Conservation (phyloP, 1,140 invertebrate species). For the Heliconius hewitsoni region DNA sequence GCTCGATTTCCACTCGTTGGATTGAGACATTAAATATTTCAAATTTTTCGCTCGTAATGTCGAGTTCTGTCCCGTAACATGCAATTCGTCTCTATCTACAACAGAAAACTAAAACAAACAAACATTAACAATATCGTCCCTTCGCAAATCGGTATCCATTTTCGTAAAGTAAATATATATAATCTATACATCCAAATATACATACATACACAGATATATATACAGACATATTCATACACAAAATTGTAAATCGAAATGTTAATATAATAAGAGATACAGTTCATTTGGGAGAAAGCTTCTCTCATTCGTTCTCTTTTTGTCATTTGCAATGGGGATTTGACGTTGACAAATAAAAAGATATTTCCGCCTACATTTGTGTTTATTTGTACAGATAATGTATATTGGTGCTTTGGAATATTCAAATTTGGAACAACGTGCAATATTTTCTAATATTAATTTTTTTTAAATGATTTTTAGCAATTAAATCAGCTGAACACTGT, state of each 20-base stretch:
- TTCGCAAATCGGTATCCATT: slow-evolving; percentile 74
- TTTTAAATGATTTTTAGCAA: no score
- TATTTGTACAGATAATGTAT: slow-evolving; percentile 71
- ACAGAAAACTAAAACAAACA: no score
- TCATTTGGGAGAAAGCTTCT: slow-evolving; percentile 72
- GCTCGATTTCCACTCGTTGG: no score
- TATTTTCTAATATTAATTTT: no score
- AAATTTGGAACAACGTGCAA: neutral
- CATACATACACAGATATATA: neutral
- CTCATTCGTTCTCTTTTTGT: slow-evolving; percentile 47
- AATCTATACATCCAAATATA: no score
- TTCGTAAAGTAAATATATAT: slow-evolving; percentile 76
- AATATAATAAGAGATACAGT: slow-evolving; percentile 77
- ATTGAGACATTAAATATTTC: no score
- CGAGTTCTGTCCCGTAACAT: no score
- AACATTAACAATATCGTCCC: slow-evolving; percentile 36
- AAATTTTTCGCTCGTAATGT: no score
- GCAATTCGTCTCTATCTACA: no score
- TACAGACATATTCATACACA: slow-evolving; percentile 60
- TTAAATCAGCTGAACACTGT: no score
- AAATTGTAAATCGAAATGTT: slow-evolving; percentile 77
- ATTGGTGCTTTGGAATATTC: neutral
- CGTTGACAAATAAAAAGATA: slow-evolving; percentile 72
- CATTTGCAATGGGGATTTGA: slow-evolving; percentile 61
- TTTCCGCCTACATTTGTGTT: slow-evolving; percentile 58